phyloP scores from a whole-genome alignment of 2,113 vertebrate genomes.

The Saimiri boliviensis region DNA sequence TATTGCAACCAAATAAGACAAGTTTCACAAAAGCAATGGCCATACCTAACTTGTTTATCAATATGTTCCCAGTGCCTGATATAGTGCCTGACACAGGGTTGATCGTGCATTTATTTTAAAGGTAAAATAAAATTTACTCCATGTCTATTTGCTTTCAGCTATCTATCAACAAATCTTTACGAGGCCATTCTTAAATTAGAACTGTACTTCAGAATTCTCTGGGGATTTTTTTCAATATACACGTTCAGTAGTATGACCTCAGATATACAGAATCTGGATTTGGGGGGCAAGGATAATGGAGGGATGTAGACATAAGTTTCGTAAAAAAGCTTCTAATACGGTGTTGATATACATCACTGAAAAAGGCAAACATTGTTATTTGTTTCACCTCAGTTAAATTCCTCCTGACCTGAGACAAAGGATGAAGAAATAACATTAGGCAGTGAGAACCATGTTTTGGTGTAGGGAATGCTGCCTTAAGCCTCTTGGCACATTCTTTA shows the following conservation, averaged over 20 bases:
- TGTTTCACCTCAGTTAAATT: background rate
- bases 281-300: background rate
- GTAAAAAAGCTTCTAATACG: background rate
- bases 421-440: background rate
- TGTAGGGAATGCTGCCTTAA: background rate
- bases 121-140: background rate
- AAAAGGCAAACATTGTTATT: background rate
- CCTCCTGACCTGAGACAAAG: background rate
- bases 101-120: background rate
- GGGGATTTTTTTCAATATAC: background rate
- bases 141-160: background rate
- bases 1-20: background rate
- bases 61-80: background rate
- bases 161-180: background rate
- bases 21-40: background rate
- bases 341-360: background rate
- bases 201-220: background rate
- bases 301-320: background rate
- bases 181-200: background rate
- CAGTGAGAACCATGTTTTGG: background rate
- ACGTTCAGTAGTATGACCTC: too few species aligned
- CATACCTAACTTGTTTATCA: background rate
- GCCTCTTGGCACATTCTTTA: background rate
- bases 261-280: background rate
- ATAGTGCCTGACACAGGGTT: background rate